Evolutionary conservation across 2,888 invertebrate species (phyloP), one percentile per base, ranked within the genome.

Genomic region (Ctenicera cuprea): DNA sequence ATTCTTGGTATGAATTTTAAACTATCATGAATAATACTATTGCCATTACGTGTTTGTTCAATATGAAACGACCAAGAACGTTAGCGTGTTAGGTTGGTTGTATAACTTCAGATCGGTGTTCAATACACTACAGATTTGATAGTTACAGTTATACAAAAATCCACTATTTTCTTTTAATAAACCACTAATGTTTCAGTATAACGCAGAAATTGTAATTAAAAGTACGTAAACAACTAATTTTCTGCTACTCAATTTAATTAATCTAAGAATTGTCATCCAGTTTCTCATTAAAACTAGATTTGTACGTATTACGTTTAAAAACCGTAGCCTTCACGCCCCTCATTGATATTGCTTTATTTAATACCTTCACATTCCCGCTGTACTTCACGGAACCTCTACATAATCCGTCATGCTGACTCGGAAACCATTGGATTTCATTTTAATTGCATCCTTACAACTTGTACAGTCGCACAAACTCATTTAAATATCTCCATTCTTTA

Each of bases 381-480:
- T 66, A 33, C 45, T 66, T 20, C 37, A 52, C 54, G 41, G 71
- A 71, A 48, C 59, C 71, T 74, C 54, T 37, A 69, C 61, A 65
- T 69, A 73, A 73, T 73, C 69, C 59, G 63, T 73, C 74, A 74
- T 30, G 38, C 22, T 66, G 63, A 71, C 66, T 66, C 45, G 63
- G 63, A 68, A 74, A 71, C 71, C 71, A 74, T 70, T 74, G 62
- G 71, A 74, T 74, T 74, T 71, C 61, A 71, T 71, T 74, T 71
- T 74, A 74, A 74, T 74, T 74, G 74, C 71, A 71, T 64, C 74
- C 67, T 74, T 68, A 71, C 63, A 62, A 74, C 43, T 43, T 38
- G 43, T 37, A 59, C 64, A 54, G 38, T 61, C 48, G 65, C 38
- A 57, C 50, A 61, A 71, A 69, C 72, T 73, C 68, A 69, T 73